phyloP scores from a whole-genome alignment of 2,113 vertebrate species.

The Poeciliopsis occidentalis region DNA sequence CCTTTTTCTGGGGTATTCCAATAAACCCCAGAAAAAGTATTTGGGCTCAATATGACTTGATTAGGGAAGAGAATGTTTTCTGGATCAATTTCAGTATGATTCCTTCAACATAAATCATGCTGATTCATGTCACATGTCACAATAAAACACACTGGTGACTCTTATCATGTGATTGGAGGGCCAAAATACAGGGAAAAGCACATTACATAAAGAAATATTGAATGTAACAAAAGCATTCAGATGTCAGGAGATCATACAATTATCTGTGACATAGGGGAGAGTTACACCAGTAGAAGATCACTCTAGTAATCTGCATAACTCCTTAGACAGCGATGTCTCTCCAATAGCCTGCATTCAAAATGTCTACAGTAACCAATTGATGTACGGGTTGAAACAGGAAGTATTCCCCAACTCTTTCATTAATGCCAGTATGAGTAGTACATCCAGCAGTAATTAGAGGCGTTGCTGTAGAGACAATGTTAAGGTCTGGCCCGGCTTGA shows the following conservation, averaged over 20 bases:
- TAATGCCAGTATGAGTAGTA: too few species aligned
- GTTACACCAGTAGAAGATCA: not conserved
- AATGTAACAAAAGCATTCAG: not conserved
- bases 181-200: not conserved
- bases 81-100: not conserved
- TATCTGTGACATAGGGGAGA: too few species aligned
- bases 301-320: not conserved
- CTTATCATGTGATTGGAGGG: not conserved
- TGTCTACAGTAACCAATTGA: not conserved
- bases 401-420: not conserved
- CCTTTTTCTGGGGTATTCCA: too few species aligned
- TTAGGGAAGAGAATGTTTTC: not conserved
- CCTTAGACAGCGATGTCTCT: not conserved
- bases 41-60: not conserved
- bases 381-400: not conserved
- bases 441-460: not conserved
- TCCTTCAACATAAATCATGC: not conserved
- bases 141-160: too few species aligned
- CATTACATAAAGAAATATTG: not conserved
- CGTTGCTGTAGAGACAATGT: not conserved
- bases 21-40: not conserved
- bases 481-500: not conserved
- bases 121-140: too few species aligned
- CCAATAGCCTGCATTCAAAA: not conserved
- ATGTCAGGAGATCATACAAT: too few species aligned